Evolutionary conservation across 2,888 invertebrate species (phyloP).

Genomic region (Eupithecia abbreviata): DNA sequence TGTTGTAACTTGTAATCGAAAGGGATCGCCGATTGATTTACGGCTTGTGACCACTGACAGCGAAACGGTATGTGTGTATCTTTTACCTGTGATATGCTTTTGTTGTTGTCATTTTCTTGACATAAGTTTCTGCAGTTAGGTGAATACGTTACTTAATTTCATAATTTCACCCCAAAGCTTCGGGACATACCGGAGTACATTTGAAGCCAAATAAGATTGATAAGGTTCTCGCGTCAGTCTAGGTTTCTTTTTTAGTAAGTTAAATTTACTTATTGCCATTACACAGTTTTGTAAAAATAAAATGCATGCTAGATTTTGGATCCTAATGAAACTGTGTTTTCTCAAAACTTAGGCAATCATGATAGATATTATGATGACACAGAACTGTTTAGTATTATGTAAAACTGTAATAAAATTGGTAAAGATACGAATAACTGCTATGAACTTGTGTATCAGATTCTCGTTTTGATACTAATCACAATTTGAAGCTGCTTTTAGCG

Average conservation of each 20-base stretch:
- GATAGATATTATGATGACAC: background rate
- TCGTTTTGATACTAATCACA: background rate
- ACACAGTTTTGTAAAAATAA: background rate
- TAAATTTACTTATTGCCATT: background rate
- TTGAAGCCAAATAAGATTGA: background rate
- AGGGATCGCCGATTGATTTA: constrained; percentile 67
- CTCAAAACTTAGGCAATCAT: background rate
- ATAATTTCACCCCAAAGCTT: background rate
- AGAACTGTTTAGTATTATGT: background rate
- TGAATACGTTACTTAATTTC: background rate
- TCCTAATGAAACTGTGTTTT: background rate
- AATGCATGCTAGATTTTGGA: background rate
- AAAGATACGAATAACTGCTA: background rate
- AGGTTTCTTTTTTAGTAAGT: background rate
- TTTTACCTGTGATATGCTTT: constrained; percentile 47
- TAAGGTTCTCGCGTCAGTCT: background rate
- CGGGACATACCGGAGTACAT: too few species aligned
- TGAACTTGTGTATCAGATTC: constrained; percentile 32
- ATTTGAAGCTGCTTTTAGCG: constrained; percentile 53
- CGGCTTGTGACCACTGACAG: constrained; percentile 59
- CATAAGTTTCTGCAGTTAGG: background rate
- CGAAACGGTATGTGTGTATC: constrained; percentile 69
- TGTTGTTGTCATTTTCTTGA: constrained; percentile 52
- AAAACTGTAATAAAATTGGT: background rate
- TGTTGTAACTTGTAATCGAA: constrained; percentile 61